A percentile compares a stretch with the other conserved stretches of the same genome.
Conservation (phyloP, 2,888 invertebrate genomes). For the Rotaria socialis region DNA sequence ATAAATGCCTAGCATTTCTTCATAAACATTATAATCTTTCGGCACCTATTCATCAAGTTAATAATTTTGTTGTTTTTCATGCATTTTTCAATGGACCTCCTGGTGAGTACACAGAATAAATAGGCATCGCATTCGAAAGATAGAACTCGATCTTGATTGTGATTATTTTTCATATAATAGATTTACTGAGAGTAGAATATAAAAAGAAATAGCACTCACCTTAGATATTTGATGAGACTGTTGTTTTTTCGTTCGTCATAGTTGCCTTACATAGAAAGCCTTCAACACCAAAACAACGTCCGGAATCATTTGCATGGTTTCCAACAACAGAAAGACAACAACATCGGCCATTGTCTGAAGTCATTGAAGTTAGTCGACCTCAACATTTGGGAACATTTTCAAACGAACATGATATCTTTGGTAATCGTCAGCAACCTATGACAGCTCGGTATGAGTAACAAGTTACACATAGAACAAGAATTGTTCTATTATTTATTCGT, state of each 20-base stretch:
- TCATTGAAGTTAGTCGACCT: neutral
- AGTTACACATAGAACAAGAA: neutral
- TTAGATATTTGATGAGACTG: no score
- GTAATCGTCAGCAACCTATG: neutral
- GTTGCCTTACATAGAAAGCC: no score
- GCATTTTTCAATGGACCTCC: slow-evolving; percentile 67
- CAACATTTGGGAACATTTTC: neutral
- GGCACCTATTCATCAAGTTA: slow-evolving; percentile 73
- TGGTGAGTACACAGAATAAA: neutral
- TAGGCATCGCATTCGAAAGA: no score
- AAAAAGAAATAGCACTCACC: no score
- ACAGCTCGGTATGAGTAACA: neutral
- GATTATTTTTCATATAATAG: no score
- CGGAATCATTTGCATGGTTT: neutral
- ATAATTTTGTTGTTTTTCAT: slow-evolving; percentile 79
- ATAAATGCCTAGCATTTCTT: slow-evolving; percentile 77
- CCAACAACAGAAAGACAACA: neutral
- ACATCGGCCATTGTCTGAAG: neutral
- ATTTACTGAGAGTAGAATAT: no score
- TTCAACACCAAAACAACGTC: neutral
- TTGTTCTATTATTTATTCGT: no score
- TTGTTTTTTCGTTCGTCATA: no score
- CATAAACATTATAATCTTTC: slow-evolving; percentile 73
- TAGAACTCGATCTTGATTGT: no score
- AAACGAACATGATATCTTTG: neutral